Evolutionary conservation across 2,113 vertebrate species (phyloP).

Genomic region (Martes martes): DNA sequence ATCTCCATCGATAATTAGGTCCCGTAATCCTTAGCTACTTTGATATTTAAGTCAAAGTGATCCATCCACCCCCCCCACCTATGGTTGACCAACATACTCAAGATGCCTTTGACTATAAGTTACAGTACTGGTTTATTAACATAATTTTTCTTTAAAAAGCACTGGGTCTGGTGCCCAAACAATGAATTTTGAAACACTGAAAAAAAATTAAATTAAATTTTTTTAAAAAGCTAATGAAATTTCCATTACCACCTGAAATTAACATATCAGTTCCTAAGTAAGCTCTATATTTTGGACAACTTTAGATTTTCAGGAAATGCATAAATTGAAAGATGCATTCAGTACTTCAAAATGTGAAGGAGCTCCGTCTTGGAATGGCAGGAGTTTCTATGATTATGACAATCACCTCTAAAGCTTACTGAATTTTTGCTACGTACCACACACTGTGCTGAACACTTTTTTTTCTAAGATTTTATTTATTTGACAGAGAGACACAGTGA

Average conservation of each 20-base stretch:
- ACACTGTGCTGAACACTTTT: no score
- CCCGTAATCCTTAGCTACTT: background rate
- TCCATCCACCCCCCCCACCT: background rate
- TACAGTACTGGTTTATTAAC: background rate
- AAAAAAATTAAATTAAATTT: background rate
- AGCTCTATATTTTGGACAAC: background rate
- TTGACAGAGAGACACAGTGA: no score
- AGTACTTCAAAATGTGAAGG: background rate
- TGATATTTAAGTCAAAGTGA: background rate
- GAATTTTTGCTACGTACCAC: background rate
- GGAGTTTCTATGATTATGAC: background rate
- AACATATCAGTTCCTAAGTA: slow-evolving; percentile 3
- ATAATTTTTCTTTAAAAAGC: background rate
- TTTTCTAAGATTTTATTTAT: no score
- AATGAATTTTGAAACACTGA: no score
- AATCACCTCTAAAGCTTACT: background rate
- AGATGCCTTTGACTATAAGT: background rate
- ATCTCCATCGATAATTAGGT: background rate
- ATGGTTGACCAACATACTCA: background rate
- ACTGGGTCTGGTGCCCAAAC: no score
- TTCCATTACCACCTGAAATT: background rate
- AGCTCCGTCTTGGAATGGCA: background rate
- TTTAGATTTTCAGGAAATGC: slow-evolving; percentile 14
- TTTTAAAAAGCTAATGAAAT: background rate
- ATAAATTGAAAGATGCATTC: slow-evolving; percentile 22